Conservation (phyloP, 2,888 invertebrate species). For the Xylocampa areola region DNA sequence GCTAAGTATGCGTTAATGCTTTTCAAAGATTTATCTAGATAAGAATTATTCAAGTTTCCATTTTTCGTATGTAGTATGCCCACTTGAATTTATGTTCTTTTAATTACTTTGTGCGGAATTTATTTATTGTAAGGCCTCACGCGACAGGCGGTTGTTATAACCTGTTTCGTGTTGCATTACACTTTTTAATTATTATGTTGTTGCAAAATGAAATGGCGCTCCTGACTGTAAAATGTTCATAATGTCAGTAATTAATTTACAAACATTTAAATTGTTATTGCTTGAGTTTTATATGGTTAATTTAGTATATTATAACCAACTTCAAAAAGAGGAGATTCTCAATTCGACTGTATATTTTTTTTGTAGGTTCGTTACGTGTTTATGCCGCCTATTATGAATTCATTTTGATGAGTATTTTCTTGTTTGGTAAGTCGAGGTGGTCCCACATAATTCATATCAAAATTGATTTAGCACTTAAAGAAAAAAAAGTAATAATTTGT, state of each 20-base stretch:
- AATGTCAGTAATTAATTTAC: constrained; percentile 24
- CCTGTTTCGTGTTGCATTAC: constrained; percentile 18
- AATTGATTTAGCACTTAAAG: too few species aligned
- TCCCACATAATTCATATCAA: too few species aligned
- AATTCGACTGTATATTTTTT: too few species aligned
- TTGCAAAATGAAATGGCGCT: constrained; percentile 33
- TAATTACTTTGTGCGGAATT: constrained; percentile 49
- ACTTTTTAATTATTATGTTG: constrained; percentile 42
- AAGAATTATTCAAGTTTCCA: constrained; percentile 18
- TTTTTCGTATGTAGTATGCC: constrained; percentile 45
- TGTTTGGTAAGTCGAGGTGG: too few species aligned
- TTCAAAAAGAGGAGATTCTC: too few species aligned
- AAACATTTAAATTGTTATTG: constrained; percentile 12
- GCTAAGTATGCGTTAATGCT: too few species aligned
- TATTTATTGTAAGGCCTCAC: constrained; percentile 48
- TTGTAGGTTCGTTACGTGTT: too few species aligned
- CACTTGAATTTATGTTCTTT: constrained; percentile 53
- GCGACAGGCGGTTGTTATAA: constrained; percentile 32
- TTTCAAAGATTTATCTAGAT: too few species aligned
- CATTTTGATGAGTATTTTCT: too few species aligned
- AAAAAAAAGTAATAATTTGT: too few species aligned
- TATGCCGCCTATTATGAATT: too few species aligned
- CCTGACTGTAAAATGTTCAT: constrained; percentile 26
- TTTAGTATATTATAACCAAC: too few species aligned
- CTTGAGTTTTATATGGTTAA: constrained; percentile 1